phyloP scores from a whole-genome alignment of 2,797 vertebrate genomes.

The Leontocebus nigricollis region DNA sequence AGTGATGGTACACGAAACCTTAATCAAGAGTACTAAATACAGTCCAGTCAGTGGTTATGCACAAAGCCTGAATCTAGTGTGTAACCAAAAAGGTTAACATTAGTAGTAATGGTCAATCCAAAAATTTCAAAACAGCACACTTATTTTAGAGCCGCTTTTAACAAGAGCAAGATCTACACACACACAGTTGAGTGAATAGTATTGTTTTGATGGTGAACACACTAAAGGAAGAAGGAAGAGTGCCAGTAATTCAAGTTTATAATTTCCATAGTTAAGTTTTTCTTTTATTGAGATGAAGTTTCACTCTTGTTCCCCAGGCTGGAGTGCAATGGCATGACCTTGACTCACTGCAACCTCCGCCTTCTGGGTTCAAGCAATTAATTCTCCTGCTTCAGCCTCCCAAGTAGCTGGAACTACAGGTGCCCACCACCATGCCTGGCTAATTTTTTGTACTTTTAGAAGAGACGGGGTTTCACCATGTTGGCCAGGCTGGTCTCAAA shows the following conservation, averaged over 20 bases:
- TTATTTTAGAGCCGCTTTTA: conserved; percentile 25
- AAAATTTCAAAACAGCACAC: conserved; percentile 25
- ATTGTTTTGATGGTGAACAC: conserved; percentile 9
- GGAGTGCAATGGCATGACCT: no score
- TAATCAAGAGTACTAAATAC: conserved; percentile 31
- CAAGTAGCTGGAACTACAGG: no score
- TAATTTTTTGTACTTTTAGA: no score
- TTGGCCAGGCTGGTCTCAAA: no score
- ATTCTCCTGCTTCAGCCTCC: no score
- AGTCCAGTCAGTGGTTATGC: neutral
- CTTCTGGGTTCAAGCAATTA: no score
- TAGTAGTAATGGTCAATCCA: neutral
- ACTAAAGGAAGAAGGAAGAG: neutral
- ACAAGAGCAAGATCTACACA: neutral
- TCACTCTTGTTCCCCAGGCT: no score
- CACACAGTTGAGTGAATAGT: conserved; percentile 1
- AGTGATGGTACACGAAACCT: neutral
- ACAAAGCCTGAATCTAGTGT: conserved; percentile 15
- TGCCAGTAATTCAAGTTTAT: conserved; percentile 31
- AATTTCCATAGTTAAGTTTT: conserved; percentile 9
- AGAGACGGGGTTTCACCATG: no score
- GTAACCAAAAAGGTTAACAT: conserved; percentile 28
- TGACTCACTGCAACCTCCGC: no score
- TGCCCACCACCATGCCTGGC: no score
- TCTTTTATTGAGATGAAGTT: no score